Evolutionary conservation across 2,113 vertebrate species (phyloP), one percentile per base, ranked within the genome.

Genomic region (Dissostichus mawsoni): DNA sequence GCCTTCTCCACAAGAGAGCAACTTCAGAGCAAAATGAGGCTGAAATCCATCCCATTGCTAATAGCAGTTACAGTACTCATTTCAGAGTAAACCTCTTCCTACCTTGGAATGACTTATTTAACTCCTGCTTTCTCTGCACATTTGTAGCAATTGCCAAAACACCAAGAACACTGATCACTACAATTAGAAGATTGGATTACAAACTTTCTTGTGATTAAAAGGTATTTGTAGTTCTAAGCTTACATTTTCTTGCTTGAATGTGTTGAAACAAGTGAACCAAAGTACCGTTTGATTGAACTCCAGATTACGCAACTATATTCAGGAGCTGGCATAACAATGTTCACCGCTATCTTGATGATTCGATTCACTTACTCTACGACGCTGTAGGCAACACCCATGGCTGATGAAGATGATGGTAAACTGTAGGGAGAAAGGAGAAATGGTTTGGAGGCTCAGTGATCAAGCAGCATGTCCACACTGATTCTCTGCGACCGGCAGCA

Each of bases 371-470:
- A 96, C 96, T 94, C 93, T 93, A 92, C 93, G 70, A 92, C 84
- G 47, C 95, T 96, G 88, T 95, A 95, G 76, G 92, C 90, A 65
- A 91, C 56, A 86, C 95, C 96, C 96, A 96, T 96, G 87, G 79
- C 44, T 80, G 63, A 3, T 68, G 65, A 36, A 75, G 70, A 56
- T 14, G 78, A 72, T 44, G 50, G 16, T 68, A 55, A 64, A 57
- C n/a, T 70, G 45, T 56, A 10, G 59, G 53, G 12, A 85, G 52
- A 53, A 41, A 68, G 50, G 47, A 65, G 12, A 66, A 50, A 77
- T 14, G 47, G 44, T 56, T 17, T 77, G 41, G 63, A 69, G 64
- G 67, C 57, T 87, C 73, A 80, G 56, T 55, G 76, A 73, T 79
- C 29, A 25, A 71, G 76, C 48, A 89, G 74, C 78, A 11, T 79